Base-by-base conservation (phyloP, 1,140 invertebrate species). In the Bombus ignitus region DNA sequence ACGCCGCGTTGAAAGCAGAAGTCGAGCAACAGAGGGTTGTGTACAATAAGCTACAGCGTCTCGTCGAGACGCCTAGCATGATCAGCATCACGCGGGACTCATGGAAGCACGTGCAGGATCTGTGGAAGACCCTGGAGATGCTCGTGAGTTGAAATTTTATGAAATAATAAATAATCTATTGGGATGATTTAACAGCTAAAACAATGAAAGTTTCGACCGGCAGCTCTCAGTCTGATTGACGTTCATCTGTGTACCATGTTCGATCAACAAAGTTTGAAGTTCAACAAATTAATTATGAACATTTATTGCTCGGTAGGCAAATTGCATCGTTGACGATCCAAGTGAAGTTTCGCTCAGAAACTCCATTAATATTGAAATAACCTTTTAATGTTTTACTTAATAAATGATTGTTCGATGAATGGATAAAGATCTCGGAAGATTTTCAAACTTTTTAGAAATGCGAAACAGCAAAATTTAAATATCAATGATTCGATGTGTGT, bases 1-100 rank as follows among this genome's bases (percentile, higher is more conserved):
- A 98, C 93, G 91, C 96, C 44, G 94, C 96, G 44, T 96, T 97
- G 89, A 97, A 97, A 94, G 95, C 95, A 66, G 98, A 98, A 93
- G 95, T 97, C 70, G 96, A 97, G 87, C 96, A 96, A 32, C 97
- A 97, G 93, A 95, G 96, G 90, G 93, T 96, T 44, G 93, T 96
- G 39, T 98, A 97, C 91, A 96, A 96, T 76, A 97, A 97, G 91
- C 94, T 98, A 57, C 96, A 97, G 92, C 96, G 96, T 92, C 95
- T 98, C 70, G 97, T 98, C 70, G 97, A 98, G 86, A 97, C 97
- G 8, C 97, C 97, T 91, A 97, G 97, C 90, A 96, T 97, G 90
- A 96, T 98, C 68, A 97, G 97, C 77, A 97, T 98, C 83, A 97
- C 97, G 3, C 95, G 96, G 59, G 97, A 98, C 90, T 97, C 97